Evolutionary conservation across 2,113 vertebrate species (phyloP).

Genomic region (Ceratotherium simum): DNA sequence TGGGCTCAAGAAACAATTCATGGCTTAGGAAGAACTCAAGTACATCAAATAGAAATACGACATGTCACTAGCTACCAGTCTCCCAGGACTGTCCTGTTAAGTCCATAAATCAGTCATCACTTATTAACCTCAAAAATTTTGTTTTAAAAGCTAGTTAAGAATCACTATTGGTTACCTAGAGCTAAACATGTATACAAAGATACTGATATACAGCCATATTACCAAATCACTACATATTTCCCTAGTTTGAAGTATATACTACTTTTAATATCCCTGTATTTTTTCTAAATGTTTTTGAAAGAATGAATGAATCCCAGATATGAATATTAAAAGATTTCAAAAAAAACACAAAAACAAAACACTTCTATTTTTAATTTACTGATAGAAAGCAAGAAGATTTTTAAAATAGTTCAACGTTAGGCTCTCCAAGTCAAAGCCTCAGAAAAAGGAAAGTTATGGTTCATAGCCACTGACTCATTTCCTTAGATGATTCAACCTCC

Average conservation of each 20-base stretch:
- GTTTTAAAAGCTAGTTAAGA: constrained; percentile 60
- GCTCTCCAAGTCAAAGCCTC: constrained; percentile 60
- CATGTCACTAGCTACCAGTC: neutral
- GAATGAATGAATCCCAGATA: constrained; percentile 45
- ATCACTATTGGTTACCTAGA: constrained; percentile 40
- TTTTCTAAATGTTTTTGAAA: constrained; percentile 44
- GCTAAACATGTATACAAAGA: constrained; percentile 45
- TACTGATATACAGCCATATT: neutral
- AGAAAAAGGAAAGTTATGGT: constrained; percentile 75
- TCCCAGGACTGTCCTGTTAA: constrained; percentile 29
- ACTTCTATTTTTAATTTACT: constrained; percentile 11
- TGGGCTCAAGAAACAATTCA: constrained; percentile 21
- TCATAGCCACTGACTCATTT: constrained; percentile 74
- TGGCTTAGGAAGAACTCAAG: neutral
- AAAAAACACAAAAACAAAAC: neutral
- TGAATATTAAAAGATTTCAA: neutral
- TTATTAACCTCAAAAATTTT: constrained; percentile 61
- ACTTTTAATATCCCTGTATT: constrained; percentile 37
- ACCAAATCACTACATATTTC: neutral
- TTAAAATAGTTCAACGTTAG: neutral
- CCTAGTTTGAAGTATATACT: constrained; percentile 39
- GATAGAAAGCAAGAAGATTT: constrained; percentile 20
- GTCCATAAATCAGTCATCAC: constrained; percentile 13
- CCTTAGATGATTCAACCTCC: constrained; percentile 75
- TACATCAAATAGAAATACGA: constrained; percentile 6